Conservation (phyloP, 1,140 invertebrate species). For the Aphelenchoides avenae region DNA sequence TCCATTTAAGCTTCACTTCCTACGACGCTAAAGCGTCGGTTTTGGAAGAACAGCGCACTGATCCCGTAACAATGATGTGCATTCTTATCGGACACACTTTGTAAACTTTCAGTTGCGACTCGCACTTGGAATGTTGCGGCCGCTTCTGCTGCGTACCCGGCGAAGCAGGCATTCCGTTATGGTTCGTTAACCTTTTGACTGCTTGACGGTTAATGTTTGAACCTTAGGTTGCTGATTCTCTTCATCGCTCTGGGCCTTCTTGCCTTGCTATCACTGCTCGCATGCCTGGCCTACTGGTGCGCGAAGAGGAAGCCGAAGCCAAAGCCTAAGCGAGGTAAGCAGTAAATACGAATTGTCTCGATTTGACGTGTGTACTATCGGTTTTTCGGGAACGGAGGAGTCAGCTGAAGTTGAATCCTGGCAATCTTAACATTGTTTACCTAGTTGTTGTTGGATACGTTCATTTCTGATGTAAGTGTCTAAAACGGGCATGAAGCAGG, state of each 20-base stretch:
- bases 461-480: no score
- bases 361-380: no score
- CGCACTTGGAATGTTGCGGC: constrained; percentile 39
- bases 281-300: constrained; percentile 39
- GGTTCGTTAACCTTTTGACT: no score
- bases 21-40: background rate
- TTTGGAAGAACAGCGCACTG: background rate
- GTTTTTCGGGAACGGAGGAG: no score
- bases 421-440: no score
- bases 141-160: constrained; percentile 42
- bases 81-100: constrained; percentile 10
- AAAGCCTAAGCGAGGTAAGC: no score
- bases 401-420: no score
- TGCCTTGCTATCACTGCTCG: constrained; percentile 33
- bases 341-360: no score
- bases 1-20: no score
- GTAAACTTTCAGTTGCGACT: constrained; percentile 26
- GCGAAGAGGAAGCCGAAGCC: constrained; percentile 38
- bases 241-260: constrained; percentile 44
- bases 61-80: background rate
- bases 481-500: no score
- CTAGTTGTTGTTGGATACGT: no score
- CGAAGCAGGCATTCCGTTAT: constrained; percentile 34
- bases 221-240: constrained; percentile 48
- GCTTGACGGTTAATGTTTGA: no score